These are phyloP conservation scores for Piscicola geometra DNA, from an alignment of 2,888 invertebrate species.

Conservation along the genomic window DNA sequence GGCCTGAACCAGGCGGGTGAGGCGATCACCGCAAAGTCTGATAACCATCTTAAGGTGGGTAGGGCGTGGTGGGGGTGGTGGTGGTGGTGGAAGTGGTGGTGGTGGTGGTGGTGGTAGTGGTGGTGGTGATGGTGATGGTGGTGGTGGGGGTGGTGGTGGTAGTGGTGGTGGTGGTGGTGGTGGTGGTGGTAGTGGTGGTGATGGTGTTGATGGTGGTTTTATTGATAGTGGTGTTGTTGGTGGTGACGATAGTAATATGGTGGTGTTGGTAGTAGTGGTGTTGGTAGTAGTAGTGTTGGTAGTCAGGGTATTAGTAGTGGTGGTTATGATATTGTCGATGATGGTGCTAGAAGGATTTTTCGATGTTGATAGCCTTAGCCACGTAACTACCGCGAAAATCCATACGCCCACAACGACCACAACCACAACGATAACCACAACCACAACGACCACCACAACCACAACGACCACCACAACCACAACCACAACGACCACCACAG, in stretches of 20 bases:
- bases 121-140: neutral
- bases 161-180: neutral
- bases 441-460: too few relatives aligned
- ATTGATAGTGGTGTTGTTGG: slow-evolving; percentile 1
- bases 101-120: neutral
- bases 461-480: neutral
- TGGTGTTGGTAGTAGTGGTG: neutral
- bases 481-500: slow-evolving; percentile 41
- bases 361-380: too few relatives aligned
- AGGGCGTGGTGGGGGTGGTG: neutral
- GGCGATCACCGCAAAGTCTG: slow-evolving; percentile 54
- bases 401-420: too few relatives aligned
- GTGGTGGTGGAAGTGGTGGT: neutral
- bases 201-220: neutral
- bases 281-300: neutral
- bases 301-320: neutral
- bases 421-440: too few relatives aligned
- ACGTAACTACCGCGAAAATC: too few relatives aligned
- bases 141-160: neutral
- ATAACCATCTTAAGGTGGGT: slow-evolving; percentile 54
- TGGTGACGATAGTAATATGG: neutral
- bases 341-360: neutral
- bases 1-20: slow-evolving; percentile 51
- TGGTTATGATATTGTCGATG: neutral
- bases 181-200: neutral